A percentile compares a stretch with the other conserved stretches of the same genome.
phyloP scores from a whole-genome alignment of 2,888 invertebrate genomes.

The Tenthredo mesomela region DNA sequence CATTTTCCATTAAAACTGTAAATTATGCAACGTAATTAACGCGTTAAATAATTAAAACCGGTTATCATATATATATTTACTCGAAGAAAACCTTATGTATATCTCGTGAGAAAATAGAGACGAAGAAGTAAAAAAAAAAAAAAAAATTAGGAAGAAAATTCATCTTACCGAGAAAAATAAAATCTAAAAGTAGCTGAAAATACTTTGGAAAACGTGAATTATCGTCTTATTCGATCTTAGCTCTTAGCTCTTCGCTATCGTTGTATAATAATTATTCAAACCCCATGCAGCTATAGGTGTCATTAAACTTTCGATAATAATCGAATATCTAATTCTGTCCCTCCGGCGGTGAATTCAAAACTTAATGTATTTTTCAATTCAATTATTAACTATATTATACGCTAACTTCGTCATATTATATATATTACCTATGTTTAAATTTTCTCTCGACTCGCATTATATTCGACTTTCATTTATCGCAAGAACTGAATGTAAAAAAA shows the following conservation, averaged over 20 bases:
- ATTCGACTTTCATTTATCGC: neutral
- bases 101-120: neutral
- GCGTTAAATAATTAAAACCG: neutral
- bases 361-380: neutral
- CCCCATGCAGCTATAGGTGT: neutral
- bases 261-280: neutral
- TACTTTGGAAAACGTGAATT: neutral
- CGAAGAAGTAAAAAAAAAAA: neutral
- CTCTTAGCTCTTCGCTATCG: too few species aligned
- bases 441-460: neutral
- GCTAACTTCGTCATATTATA: neutral
- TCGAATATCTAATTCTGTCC: neutral
- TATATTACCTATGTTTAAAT: neutral
- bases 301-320: neutral
- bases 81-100: neutral
- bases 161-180: neutral
- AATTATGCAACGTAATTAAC: neutral
- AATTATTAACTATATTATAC: neutral
- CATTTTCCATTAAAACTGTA: neutral
- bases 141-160: neutral
- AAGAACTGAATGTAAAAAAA: neutral
- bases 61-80: neutral
- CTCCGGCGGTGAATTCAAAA: neutral
- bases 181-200: neutral
- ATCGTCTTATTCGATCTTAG: neutral